phyloP scores from a whole-genome alignment of 1,140 invertebrate species.

The Listronotus bonariensis region DNA sequence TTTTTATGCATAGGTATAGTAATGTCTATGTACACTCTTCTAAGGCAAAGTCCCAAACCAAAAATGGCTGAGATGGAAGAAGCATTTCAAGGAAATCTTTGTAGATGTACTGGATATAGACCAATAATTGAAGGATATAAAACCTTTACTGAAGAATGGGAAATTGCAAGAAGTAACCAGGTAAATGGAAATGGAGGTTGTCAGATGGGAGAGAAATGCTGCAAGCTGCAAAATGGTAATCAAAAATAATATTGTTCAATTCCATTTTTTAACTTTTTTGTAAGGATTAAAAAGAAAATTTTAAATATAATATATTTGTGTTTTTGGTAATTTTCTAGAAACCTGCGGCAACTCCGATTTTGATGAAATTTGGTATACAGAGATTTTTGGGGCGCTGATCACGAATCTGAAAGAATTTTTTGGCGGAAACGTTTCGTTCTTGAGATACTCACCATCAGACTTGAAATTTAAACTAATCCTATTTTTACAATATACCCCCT shows the following conservation, averaged over 20 bases:
- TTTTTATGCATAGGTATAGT: slow-evolving; percentile 66
- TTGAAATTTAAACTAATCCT: too few relatives aligned
- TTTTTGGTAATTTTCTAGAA: too few relatives aligned
- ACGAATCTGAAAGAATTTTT: too few relatives aligned
- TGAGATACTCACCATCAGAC: too few relatives aligned
- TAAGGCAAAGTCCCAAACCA: slow-evolving; percentile 69
- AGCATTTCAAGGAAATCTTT: slow-evolving; percentile 88
- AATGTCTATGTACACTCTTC: slow-evolving; percentile 90
- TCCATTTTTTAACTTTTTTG: not conserved
- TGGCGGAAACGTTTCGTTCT: too few relatives aligned
- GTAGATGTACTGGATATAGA: slow-evolving; percentile 88
- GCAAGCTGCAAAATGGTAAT: slow-evolving; percentile 52
- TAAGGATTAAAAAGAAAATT: not conserved
- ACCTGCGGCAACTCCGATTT: too few relatives aligned
- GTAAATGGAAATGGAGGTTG: slow-evolving; percentile 54
- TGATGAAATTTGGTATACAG: too few relatives aligned
- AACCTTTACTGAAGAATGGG: slow-evolving; percentile 82
- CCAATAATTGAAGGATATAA: slow-evolving; percentile 88
- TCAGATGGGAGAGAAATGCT: slow-evolving; percentile 65
- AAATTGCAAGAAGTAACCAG: slow-evolving; percentile 51
- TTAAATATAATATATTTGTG: not conserved
- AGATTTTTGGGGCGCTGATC: too few relatives aligned
- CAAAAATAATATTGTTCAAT: not conserved
- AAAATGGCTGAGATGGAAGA: slow-evolving; percentile 77
- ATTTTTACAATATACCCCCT: too few relatives aligned